Base-by-base conservation (phyloP, 2,797 vertebrate genomes). In the Coranthus polyacanthus region DNA sequence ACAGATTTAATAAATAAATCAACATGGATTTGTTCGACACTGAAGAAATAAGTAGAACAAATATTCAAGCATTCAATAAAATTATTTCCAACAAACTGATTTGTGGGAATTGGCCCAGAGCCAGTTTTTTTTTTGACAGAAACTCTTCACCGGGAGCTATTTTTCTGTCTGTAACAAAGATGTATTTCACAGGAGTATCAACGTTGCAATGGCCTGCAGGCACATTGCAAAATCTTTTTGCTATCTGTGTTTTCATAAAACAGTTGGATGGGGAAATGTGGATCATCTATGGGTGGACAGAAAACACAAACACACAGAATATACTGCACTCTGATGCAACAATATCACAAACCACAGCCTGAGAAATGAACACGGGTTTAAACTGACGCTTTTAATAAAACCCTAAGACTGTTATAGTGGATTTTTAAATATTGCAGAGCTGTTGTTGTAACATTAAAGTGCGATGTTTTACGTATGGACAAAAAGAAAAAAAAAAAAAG, bases 81-180 rank as follows among this genome's bases (percentile, higher is more conserved):
- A 76, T 34, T 1, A 65, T 58, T 70, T 73, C 9, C 39, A 68
- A 34, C 13, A 68, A 78, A 39, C 4, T 65, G 20, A 69, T 58
- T 66, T 75, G 18, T 32, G 26, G 44, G 36, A 55, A 43, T 5
- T 79, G 72, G 64, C 43, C 32, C 1, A 0, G 10, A 61, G 78
- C 50, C 74, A 69, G 18, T 45, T 34, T 54, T 68, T 45, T 34
- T 54, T 68, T 21, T 78, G 22, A 69, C 75, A 74, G 71, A 72
- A 52, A 73, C 69, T 64, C 24, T 37, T 69, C 64, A 66, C 67
- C 12, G 24, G 50, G 24, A 82, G 68, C 38, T 22, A 73, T 78
- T 74, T 70, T 72, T 79, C 49, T 81, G 63, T 74, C 61, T 78
- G 64, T 62, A 78, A 84, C 58, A 64, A 72, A 73, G 68, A 66